phyloP scores from a whole-genome alignment of 2,113 vertebrate species.

The Bungarus multicinctus region DNA sequence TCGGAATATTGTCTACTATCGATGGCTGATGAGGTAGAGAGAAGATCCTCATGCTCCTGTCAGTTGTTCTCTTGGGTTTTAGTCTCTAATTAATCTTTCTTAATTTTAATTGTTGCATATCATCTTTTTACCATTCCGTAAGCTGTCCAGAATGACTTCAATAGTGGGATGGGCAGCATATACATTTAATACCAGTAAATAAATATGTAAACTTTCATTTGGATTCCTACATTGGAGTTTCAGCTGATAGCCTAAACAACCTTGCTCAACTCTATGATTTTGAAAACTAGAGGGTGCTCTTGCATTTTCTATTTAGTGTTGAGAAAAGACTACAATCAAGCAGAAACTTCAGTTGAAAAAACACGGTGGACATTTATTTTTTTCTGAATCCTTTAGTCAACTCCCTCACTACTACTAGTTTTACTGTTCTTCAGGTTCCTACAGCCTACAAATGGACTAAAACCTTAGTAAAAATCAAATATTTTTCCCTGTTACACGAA shows the following conservation, averaged over 20 bases:
- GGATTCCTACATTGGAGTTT: background rate
- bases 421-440: background rate
- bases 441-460: background rate
- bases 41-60: background rate
- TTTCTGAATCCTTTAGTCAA: background rate
- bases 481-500: background rate
- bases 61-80: background rate
- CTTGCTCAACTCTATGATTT: background rate
- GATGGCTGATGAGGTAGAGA: background rate
- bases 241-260: background rate
- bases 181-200: background rate
- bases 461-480: background rate
- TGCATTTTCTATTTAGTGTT: background rate
- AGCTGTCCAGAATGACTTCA: background rate
- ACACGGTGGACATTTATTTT: background rate
- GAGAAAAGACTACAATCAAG: background rate
- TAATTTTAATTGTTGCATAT: background rate
- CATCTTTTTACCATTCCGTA: background rate
- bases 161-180: background rate
- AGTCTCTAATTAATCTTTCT: background rate
- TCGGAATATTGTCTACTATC: background rate
- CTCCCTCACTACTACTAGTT: background rate
- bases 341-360: background rate
- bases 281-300: background rate
- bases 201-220: background rate